Base-by-base conservation (phyloP, 2,888 invertebrate genomes). In the Acholoe squamosa region DNA sequence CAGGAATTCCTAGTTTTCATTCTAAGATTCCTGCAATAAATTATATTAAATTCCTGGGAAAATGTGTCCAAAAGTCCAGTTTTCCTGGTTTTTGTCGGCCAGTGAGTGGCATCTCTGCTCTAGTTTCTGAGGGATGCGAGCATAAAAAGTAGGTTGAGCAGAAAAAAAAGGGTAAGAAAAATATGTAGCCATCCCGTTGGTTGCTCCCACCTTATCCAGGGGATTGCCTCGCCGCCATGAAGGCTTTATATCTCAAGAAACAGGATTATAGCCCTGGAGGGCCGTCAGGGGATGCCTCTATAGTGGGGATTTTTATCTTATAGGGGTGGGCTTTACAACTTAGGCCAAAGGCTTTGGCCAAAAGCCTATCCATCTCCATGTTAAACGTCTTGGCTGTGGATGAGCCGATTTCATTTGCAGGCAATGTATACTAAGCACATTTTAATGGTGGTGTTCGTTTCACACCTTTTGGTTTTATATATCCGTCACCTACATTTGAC, bases 321-420 rank as follows among this genome's bases (percentile, higher is more conserved):
- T 71, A 71, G 71, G 28, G 25, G 28, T 28, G 34, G 80, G 80
- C 80, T 43, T 80, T 33, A 33, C 80, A 43, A 33, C 80, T 80
- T 80, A 71, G 71, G 80, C 34, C 43, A 19, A 25, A n/a, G 80
- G 43, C 80, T 80, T 80, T 34, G 80, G 80, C 43, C 34, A 16
- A 34, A 80, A 80, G 80, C 80, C 43, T 16, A 33, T 43, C 80
- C 43, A 80, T 80, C 80, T 80, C 80, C 80, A 80, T 80, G 34
- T 43, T 80, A 80, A 80, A 80, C 80, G 80, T 43, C 80, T 43
- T 19, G 80, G 34, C 22, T 16, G 34, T 5, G n/a, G 80, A 80
- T 80, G 80, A 80, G 80, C 80, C 80, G 34, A 80, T 80, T 43
- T 80, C 80, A 80, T 80, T 34, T 33, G 80, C 34, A 43, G n/a